Evolutionary conservation across 2,113 vertebrate genomes (phyloP).

Genomic region (Melanocharis versteri): DNA sequence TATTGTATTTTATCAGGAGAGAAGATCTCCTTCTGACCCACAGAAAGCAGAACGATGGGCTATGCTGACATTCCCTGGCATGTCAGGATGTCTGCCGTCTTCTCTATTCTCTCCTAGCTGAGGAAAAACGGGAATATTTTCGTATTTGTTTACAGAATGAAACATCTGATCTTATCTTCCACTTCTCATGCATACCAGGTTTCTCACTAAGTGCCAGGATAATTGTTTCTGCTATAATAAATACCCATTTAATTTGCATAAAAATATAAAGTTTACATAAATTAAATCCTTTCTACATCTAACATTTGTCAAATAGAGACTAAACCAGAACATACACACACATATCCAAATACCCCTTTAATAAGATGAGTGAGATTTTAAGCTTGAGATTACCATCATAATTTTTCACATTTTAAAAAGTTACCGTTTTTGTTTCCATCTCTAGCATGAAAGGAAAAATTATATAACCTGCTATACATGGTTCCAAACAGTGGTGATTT

Average conservation of each 20-base stretch:
- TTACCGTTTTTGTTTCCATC: not conserved
- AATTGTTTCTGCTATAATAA: constrained; percentile 79
- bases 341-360: constrained; percentile 49
- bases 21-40: constrained; percentile 59
- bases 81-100: constrained; percentile 30
- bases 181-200: constrained; percentile 66
- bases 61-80: constrained; percentile 61
- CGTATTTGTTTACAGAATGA: constrained; percentile 68
- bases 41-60: constrained; percentile 20
- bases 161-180: constrained; percentile 64
- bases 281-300: constrained; percentile 74
- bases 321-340: constrained; percentile 38
- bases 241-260: constrained; percentile 79
- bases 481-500: constrained; percentile 2
- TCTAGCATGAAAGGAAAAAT: constrained; percentile 8
- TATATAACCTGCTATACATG: not conserved
- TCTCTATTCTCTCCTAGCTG: constrained; percentile 27
- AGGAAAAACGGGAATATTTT: constrained; percentile 56
- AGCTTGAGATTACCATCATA: not conserved
- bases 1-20: constrained; percentile 66
- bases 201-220: constrained; percentile 67
- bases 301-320: constrained; percentile 69
- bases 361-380: constrained; percentile 53
- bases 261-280: constrained; percentile 81
- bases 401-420: constrained; percentile 52